Conservation (phyloP, 2,888 invertebrate genomes). For the Podabrus alpinus region DNA sequence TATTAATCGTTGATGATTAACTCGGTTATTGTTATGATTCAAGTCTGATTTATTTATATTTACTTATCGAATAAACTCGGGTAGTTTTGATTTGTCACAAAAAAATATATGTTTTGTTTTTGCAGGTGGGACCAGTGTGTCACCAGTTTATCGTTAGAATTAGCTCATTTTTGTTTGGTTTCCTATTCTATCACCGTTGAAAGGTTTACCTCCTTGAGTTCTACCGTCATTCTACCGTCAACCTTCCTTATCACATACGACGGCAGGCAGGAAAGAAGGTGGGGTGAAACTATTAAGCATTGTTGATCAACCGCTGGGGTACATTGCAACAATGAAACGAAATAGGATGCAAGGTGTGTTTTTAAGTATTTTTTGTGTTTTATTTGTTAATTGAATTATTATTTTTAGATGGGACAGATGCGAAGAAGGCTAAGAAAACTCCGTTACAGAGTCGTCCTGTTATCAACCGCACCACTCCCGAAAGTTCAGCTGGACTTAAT, state of each 20-base stretch:
- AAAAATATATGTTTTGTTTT: no score
- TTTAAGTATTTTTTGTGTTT: neutral
- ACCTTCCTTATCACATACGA: no score
- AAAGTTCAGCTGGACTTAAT: conserved; percentile 80
- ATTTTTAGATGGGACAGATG: conserved; percentile 65
- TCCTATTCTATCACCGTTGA: conserved; percentile 73
- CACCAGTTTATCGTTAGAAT: neutral
- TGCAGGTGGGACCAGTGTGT: no score
- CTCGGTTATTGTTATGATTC: neutral
- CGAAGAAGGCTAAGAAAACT: conserved; percentile 63
- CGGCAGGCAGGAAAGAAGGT: conserved; percentile 78
- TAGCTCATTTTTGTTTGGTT: neutral
- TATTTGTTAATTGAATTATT: neutral
- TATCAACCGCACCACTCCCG: conserved; percentile 65
- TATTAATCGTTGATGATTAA: no score
- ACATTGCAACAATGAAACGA: conserved; percentile 84
- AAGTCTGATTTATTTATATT: conserved; percentile 90
- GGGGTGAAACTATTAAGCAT: conserved; percentile 95
- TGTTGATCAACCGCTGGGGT: conserved; percentile 86
- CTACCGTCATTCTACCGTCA: conserved; percentile 64
- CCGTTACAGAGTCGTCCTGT: conserved; percentile 49
- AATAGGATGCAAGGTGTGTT: conserved; percentile 76
- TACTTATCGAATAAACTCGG: no score
- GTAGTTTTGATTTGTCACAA: no score
- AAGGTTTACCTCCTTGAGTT: conserved; percentile 86